Conservation (phyloP, 1,140 invertebrate species). For the Diuraphis noxia region DNA sequence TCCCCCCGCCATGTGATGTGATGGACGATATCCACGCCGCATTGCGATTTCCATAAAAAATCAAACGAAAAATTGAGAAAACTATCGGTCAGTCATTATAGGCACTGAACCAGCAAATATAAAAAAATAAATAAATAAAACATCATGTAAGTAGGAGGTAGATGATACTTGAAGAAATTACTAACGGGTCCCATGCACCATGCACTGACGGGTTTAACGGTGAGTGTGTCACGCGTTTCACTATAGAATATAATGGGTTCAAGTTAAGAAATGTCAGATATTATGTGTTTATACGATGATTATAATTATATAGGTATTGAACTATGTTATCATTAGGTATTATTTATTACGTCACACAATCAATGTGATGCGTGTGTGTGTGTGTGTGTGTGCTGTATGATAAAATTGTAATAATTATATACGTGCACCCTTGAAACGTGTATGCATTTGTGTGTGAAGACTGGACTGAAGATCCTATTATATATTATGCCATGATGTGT, state of each 20-base stretch:
- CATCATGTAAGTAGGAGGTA: background rate
- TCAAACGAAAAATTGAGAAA: background rate
- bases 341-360: background rate
- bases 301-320: background rate
- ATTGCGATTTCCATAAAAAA: no score
- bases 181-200: background rate
- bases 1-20: no score
- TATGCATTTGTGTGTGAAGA: background rate
- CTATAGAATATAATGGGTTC: background rate
- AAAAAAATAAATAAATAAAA: no score
- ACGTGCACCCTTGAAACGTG: background rate
- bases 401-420: background rate
- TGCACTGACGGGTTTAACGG: background rate
- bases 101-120: background rate
- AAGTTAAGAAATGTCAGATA: background rate
- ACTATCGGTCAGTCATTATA: background rate
- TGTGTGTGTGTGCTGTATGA: background rate
- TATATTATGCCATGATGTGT: background rate
- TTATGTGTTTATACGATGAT: background rate
- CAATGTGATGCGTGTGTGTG: background rate
- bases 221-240: background rate
- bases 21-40: no score
- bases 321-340: background rate
- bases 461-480: slow-evolving; percentile 3
- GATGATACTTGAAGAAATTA: background rate